Conservation (phyloP, 2,113 vertebrate species). For the Megaceryle torquata region DNA sequence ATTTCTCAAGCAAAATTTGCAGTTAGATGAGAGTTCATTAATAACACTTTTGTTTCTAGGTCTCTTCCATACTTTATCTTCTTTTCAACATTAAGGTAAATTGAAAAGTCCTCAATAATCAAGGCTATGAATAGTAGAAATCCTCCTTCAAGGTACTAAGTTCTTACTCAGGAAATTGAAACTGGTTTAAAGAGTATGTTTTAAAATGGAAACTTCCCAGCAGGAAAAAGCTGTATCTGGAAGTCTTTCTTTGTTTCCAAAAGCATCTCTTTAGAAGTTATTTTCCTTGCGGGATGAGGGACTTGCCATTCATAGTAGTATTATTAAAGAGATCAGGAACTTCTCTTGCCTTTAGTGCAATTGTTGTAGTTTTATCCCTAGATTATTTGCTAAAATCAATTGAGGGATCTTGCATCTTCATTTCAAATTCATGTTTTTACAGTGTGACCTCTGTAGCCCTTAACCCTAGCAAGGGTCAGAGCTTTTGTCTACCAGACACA, state of each 20-base stretch:
- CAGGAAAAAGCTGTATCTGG: not conserved
- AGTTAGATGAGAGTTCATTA: not conserved
- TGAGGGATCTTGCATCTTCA: not conserved
- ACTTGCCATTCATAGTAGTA: not conserved
- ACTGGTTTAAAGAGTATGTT: not conserved
- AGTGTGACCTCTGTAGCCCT: not conserved
- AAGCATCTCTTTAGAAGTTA: not conserved
- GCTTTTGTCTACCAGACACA: not conserved
- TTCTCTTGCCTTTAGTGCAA: not conserved
- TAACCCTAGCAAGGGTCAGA: not conserved
- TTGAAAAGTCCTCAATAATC: not conserved
- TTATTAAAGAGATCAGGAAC: not conserved
- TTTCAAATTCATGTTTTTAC: not conserved
- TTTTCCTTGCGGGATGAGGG: not conserved
- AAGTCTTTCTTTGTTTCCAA: not conserved
- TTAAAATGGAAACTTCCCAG: not conserved
- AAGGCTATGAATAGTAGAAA: not conserved
- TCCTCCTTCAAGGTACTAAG: not conserved
- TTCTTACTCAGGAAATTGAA: not conserved
- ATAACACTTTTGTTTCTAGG: not conserved
- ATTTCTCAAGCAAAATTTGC: not conserved
- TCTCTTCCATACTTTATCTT: not conserved
- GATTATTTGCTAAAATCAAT: not conserved
- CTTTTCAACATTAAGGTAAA: not conserved
- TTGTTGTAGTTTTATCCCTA: not conserved